Percentiles rank a stretch among this genome's conserved stretches.
These are phyloP conservation scores for Adelges cooleyi DNA, from an alignment of 1,140 invertebrate species.

Conservation along the genomic window DNA sequence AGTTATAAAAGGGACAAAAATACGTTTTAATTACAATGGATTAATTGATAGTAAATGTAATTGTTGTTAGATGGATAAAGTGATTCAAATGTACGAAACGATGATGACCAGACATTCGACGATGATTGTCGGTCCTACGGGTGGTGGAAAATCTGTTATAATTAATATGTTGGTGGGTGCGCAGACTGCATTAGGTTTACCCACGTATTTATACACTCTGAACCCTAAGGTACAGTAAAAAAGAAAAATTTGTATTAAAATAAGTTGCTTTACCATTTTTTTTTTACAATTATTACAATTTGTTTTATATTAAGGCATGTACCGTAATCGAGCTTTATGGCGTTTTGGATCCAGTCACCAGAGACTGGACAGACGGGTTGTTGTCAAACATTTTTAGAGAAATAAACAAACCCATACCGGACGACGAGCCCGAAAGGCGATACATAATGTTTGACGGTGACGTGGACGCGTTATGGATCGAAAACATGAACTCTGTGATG, in stretches of 20 bases:
- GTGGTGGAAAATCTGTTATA: constrained; percentile 78
- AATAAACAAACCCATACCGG: constrained; percentile 57
- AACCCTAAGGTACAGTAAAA: constrained; percentile 57
- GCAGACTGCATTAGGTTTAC: constrained; percentile 55
- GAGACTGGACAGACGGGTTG: constrained; percentile 86
- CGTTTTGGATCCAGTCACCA: constrained; percentile 66
- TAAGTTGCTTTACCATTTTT: too few relatives aligned
- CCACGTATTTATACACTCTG: constrained; percentile 62
- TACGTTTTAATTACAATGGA: too few relatives aligned
- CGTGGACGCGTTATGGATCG: constrained; percentile 85
- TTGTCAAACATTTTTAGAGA: constrained; percentile 82
- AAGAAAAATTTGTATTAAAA: constrained; percentile 36
- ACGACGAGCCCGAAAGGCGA: constrained; percentile 52
- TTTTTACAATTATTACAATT: too few relatives aligned
- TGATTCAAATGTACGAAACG: constrained; percentile 81
- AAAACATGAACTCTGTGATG: constrained; percentile 95
- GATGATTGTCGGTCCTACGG: constrained; percentile 84
- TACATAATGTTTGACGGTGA: constrained; percentile 88
- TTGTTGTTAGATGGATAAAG: constrained; percentile 44
- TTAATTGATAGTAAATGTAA: too few relatives aligned
- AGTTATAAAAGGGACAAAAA: too few relatives aligned
- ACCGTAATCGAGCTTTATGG: constrained; percentile 82
- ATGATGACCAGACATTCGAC: constrained; percentile 86
- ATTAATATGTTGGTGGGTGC: constrained; percentile 67
- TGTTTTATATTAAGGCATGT: constrained; percentile 45